A percentile compares a stretch with the other conserved stretches of the same genome.
Evolutionary conservation across 1,140 invertebrate species (phyloP).

Genomic region (Panulirus ornatus): DNA sequence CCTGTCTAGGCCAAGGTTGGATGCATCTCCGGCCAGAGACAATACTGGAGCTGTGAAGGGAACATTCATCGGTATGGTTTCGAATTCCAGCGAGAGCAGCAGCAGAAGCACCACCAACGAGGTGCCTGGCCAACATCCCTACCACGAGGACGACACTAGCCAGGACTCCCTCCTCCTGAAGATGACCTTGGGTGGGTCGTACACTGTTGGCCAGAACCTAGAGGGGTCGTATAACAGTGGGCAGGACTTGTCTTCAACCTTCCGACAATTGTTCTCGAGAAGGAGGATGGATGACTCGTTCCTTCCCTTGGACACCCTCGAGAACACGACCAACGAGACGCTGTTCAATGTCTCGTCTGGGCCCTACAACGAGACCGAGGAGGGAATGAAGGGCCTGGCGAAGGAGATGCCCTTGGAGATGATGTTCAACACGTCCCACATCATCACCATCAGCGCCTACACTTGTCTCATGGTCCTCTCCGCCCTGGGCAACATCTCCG

Average conservation of each 20-base stretch:
- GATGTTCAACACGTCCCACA: slow-evolving; percentile 88
- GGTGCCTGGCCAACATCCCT: background rate
- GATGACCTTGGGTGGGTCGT: background rate
- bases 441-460: slow-evolving; percentile 87
- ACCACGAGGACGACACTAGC: background rate
- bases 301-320: background rate
- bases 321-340: background rate
- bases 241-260: background rate
- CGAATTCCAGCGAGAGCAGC: background rate
- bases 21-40: too few species aligned
- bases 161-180: background rate
- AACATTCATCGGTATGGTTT: background rate
- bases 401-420: slow-evolving; percentile 83
- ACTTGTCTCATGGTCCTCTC: slow-evolving; percentile 92
- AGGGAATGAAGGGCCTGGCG: background rate
- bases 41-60: background rate
- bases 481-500: slow-evolving; percentile 90
- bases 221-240: background rate
- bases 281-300: background rate
- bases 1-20: too few species aligned
- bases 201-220: background rate
- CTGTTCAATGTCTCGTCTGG: background rate
- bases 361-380: background rate
- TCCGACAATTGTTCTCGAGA: background rate
- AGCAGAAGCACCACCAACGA: background rate